These are phyloP conservation scores for Aphaenogaster rudis DNA, from an alignment of 1,140 invertebrate genomes.

Conservation along the genomic window DNA sequence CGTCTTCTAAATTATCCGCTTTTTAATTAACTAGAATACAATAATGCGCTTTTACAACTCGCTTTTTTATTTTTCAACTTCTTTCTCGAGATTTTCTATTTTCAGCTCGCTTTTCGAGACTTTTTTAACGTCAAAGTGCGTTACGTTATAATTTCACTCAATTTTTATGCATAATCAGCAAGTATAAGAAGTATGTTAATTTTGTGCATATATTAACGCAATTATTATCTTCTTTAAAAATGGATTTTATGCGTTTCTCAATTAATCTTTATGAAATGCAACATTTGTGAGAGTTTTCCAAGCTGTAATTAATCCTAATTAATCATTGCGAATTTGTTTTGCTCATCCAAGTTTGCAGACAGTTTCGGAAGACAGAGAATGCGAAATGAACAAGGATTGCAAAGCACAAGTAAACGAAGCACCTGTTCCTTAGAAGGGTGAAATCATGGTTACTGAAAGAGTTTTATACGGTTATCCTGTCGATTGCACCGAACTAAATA, in stretches of 20 bases:
- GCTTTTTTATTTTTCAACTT: not conserved
- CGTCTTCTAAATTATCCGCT: not conserved
- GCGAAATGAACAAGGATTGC: constrained; percentile 37
- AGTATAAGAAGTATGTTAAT: not conserved
- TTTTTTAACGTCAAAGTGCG: not conserved
- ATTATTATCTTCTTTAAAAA: not conserved
- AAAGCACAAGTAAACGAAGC: constrained; percentile 63
- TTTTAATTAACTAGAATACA: not conserved
- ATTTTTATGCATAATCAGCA: not conserved
- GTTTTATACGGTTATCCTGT: constrained; percentile 45
- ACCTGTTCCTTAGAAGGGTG: constrained; percentile 51
- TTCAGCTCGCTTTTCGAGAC: not conserved
- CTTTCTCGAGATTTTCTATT: not conserved
- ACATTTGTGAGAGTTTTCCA: not conserved
- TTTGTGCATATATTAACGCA: not conserved
- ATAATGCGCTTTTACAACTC: not conserved
- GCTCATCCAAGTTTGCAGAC: constrained; percentile 38
- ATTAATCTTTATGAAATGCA: constrained; percentile 21
- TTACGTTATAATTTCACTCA: not conserved
- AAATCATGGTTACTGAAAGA: constrained; percentile 31
- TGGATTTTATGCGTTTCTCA: not conserved
- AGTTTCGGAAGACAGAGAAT: constrained; percentile 33
- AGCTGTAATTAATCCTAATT: constrained; percentile 33
- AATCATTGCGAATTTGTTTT: constrained; percentile 46
- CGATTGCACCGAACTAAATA: constrained; percentile 17